Evolutionary conservation across 2,888 invertebrate genomes (phyloP), one percentile per base, ranked within the genome.

Genomic region (Patella caerulea): DNA sequence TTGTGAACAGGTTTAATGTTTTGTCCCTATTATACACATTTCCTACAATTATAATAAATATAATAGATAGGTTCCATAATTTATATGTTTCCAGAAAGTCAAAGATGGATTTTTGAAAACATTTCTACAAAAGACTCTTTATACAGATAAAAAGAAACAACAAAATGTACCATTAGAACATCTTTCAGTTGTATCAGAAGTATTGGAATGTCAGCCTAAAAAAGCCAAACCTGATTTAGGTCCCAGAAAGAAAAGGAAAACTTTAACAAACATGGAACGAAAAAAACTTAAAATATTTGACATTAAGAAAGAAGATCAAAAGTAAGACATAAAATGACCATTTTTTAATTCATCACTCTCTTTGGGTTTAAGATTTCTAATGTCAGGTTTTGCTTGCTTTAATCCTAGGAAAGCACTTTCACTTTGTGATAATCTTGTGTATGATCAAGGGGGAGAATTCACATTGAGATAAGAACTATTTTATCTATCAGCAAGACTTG

Each of bases 281-380:
- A 83, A 81, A 75, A 79, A 82, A 45, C 79, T 85, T 11, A 84
- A 86, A 69, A 56, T 85, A 55, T 86, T 87, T 80, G 83, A 87
- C 5, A 74, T 86, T 14, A 76, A 84, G 73, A 79, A 80, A 72
- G 83, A 83, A 53, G 81, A 74, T 12, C 83, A 86, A 56, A 86
- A 77, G 86, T 86, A 83, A 79, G 76, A 34, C 53, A 24, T 29
- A 19, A 17, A 17, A 29, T 45, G 7, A 45, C 9, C 7, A 9
- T 0, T 45, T 45, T 45, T 45, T 45, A 45, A 45, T 45, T 45
- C 45, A 45, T 9, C 7, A 45, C 45, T 9, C 45, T 45, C 45
- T 45, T 45, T 7, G 45, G 45, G 45, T 45, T 45, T 45, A 45
- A 7, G 45, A 45, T 45, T 45, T 45, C 45, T 45, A 0, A 9